Percentiles rank a stretch among this genome's conserved stretches.
Evolutionary conservation across 1,140 invertebrate genomes (phyloP).

Genomic region (Brachionus rotundiformis): DNA sequence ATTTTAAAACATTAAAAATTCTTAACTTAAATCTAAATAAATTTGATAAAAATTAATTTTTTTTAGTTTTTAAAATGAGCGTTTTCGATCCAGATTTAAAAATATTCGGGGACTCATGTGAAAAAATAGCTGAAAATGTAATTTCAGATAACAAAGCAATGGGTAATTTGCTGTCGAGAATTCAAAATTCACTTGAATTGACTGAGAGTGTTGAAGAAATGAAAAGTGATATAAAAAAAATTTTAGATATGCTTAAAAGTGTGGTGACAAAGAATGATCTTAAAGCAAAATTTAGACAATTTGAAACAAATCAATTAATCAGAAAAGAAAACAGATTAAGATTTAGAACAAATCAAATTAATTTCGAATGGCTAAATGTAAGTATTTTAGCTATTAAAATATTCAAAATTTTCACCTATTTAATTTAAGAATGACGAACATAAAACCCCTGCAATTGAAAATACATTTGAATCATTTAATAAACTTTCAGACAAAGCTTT

Average conservation of each 20-base stretch:
- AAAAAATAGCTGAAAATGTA: slow-evolving; percentile 1
- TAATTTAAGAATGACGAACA: slow-evolving; percentile 16
- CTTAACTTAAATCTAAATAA: no score
- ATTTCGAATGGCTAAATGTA: slow-evolving; percentile 9
- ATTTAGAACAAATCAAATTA: slow-evolving; percentile 1
- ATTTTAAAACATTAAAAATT: no score
- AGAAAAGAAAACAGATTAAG: not conserved
- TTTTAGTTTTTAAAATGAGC: not conserved
- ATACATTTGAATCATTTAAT: not conserved
- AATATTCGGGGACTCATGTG: not conserved
- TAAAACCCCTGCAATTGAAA: not conserved
- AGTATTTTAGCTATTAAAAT: not conserved
- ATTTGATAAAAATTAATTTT: not conserved
- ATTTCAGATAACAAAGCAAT: not conserved
- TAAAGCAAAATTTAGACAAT: not conserved
- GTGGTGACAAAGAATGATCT: not conserved
- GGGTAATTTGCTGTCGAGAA: not conserved
- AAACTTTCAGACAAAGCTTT: not conserved
- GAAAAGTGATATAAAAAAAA: not conserved
- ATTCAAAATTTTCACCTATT: not conserved
- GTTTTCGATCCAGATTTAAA: not conserved
- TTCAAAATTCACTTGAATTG: not conserved
- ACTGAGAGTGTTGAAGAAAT: slow-evolving; percentile 4
- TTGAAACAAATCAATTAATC: not conserved
- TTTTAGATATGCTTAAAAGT: not conserved